A percentile compares a stretch with the other conserved stretches of the same genome.
These are phyloP conservation scores for Apogon hyalosoma DNA, from an alignment of 2,797 vertebrate species.

Conservation along the genomic window DNA sequence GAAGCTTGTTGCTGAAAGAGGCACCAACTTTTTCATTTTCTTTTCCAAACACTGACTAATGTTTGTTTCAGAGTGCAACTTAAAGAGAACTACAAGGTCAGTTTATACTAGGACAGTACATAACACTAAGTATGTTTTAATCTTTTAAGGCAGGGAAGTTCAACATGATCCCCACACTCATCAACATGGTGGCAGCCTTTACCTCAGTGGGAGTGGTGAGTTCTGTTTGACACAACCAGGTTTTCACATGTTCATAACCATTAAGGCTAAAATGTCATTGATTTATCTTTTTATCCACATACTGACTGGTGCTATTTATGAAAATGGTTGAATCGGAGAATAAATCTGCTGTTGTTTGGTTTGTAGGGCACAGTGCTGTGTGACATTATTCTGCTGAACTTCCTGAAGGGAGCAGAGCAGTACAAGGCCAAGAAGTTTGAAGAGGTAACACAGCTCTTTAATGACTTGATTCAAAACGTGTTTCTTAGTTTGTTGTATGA, in stretches of 20 bases:
- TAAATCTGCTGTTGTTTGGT: neutral
- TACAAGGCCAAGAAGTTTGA: conserved; percentile 98
- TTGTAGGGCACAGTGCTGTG: conserved; percentile 92
- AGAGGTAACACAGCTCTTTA: conserved; percentile 80
- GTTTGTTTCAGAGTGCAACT: too few species aligned
- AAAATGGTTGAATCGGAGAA: neutral
- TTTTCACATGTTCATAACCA: neutral
- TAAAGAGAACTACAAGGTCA: too few species aligned
- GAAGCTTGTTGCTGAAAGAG: too few species aligned
- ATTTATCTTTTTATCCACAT: too few species aligned
- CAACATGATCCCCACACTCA: conserved; percentile 94
- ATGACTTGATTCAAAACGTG: neutral
- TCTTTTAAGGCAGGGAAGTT: conserved; percentile 91
- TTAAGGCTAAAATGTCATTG: neutral
- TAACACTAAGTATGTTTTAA: conserved; percentile 1
- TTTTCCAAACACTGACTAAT: too few species aligned
- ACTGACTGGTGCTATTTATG: too few species aligned
- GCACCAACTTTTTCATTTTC: too few species aligned
- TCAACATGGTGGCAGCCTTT: conserved; percentile 95
- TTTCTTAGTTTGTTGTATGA: too few species aligned
- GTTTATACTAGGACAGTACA: too few species aligned
- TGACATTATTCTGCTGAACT: conserved; percentile 94
- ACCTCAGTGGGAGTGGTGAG: conserved; percentile 97
- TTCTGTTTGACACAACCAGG: neutral
- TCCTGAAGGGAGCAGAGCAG: conserved; percentile 90